Percentiles rank a stretch among this genome's conserved stretches.
Conservation (phyloP, 1,140 invertebrate genomes). For the Calosoma granatense region DNA sequence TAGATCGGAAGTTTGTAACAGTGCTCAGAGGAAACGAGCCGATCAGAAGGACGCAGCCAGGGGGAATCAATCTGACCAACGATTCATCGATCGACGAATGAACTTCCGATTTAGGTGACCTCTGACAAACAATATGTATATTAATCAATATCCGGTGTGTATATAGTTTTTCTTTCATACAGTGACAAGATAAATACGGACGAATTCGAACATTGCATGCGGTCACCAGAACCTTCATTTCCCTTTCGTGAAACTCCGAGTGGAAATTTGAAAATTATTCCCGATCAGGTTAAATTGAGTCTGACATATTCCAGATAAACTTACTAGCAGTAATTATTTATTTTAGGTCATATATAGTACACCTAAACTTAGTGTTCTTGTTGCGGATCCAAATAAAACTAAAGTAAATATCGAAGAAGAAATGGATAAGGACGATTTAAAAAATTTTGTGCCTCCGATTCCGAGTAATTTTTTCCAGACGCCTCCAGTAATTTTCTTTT, state of each 20-base stretch:
- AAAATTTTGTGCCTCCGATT: constrained; percentile 24
- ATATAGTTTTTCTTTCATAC: background rate
- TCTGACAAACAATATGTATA: background rate
- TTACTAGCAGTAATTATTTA: background rate
- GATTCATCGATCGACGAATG: background rate
- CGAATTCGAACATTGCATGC: no score
- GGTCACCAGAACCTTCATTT: constrained; percentile 33
- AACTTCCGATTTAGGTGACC: background rate
- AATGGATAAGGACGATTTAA: constrained; percentile 28
- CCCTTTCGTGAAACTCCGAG: constrained; percentile 53
- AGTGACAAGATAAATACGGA: no score
- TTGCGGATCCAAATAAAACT: constrained; percentile 51
- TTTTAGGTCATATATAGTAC: constrained; percentile 53
- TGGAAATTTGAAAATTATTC: constrained; percentile 53
- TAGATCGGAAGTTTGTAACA: background rate
- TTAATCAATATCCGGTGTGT: background rate
- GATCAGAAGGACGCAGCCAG: background rate
- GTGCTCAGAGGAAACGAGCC: background rate
- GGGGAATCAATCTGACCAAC: no score
- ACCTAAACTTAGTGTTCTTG: constrained; percentile 53
- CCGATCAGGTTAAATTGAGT: constrained; percentile 48
- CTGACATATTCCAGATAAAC: constrained; percentile 3
- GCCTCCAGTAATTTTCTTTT: constrained; percentile 22
- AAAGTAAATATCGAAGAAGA: constrained; percentile 50
- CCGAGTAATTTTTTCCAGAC: constrained; percentile 23